phyloP scores from a whole-genome alignment of 2,113 vertebrate species.

The Sisor rabdophorus region DNA sequence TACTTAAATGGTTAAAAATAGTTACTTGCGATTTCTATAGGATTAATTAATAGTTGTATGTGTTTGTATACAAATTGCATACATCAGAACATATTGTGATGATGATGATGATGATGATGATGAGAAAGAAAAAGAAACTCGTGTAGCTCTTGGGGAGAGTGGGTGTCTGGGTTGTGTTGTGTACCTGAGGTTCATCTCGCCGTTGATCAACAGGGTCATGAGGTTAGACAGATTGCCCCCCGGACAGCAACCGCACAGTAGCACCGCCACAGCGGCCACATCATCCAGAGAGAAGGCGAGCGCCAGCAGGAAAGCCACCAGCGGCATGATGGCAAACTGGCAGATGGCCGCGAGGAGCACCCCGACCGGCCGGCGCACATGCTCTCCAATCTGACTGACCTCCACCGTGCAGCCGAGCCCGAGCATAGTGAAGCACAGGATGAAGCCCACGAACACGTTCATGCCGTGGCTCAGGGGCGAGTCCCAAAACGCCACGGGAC shows the following conservation, averaged over 20 bases:
- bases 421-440: slow-evolving; percentile 91
- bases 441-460: slow-evolving; percentile 86
- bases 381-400: slow-evolving; percentile 78
- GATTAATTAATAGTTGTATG: too few species aligned
- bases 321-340: slow-evolving; percentile 91
- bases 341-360: slow-evolving; percentile 85
- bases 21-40: too few species aligned
- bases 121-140: background rate
- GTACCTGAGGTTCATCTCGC: slow-evolving; percentile 98
- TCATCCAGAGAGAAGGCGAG: slow-evolving; percentile 84
- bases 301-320: slow-evolving; percentile 88
- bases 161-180: background rate
- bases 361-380: slow-evolving; percentile 82
- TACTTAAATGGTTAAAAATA: too few species aligned
- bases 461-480: slow-evolving; percentile 83
- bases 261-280: slow-evolving; percentile 89
- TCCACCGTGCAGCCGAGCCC: slow-evolving; percentile 95
- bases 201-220: slow-evolving; percentile 88
- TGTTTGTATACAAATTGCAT: too few species aligned
- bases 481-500: slow-evolving; percentile 74
- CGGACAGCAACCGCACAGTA: slow-evolving; percentile 94
- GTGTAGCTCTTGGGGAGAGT: background rate
- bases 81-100: too few species aligned
- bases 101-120: background rate
- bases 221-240: slow-evolving; percentile 94